Evolutionary conservation across 2,797 vertebrate genomes (phyloP), one percentile per base, ranked within the genome.

Genomic region (Taenioides sp.): DNA sequence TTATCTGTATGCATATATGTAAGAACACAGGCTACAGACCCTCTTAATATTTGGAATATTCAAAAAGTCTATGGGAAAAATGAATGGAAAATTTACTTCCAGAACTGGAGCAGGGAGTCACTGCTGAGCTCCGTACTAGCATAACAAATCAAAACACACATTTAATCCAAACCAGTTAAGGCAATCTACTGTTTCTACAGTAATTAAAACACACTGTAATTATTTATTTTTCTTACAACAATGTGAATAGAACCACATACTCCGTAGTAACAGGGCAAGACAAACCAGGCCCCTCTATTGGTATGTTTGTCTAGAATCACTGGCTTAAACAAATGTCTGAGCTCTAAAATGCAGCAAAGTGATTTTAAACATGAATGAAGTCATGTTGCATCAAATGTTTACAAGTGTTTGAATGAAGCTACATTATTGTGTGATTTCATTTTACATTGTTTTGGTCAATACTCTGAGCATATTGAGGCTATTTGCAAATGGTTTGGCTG

Each of bases 331-430:
- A 12, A 20, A 54, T 1, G 12, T 18, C 25, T 25, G n/a, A 18
- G 7, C 5, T 40, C 5, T 40, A 9, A 20, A 37, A 43, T 18
- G 64, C 31, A 63, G 27, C 16, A 9, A 20, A 47, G 47, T 52
- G 14, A 49, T 50, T 50, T 52, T 20, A 47, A 28, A 63, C 67
- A 72, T 31, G 47, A 16, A 10, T 7, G 6, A 47, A 57, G 9
- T 69, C 25, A 23, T 72, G 37, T 64, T 74, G 58, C n/a, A 47
- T 69, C 60, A 60, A 60, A 52, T 23, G 22, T 67, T 55, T 67
- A 67, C 50, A 67, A 23, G 12, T 75, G 1, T 54, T 55, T 57
- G 37, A 23, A 62, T 65, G 5, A 65, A 62, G 70, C 31, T 28
- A 10, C 52, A 2, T 57, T 57, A 23, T 57, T 12, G 22, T 57